Evolutionary conservation across 2,113 vertebrate species (phyloP).

Genomic region (Pteronura brasiliensis): DNA sequence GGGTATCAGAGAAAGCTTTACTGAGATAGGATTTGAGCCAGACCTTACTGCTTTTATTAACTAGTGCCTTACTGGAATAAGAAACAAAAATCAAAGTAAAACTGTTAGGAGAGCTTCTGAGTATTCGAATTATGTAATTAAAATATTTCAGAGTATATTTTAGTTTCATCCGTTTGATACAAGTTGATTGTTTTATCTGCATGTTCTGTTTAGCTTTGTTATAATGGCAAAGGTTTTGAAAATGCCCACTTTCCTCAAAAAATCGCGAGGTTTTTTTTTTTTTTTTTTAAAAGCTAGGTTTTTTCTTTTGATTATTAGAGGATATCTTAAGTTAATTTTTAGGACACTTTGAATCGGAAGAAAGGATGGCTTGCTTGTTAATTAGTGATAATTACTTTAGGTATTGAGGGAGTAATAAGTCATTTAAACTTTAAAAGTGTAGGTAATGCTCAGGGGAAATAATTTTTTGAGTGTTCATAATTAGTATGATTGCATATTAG

Average conservation of each 20-base stretch:
- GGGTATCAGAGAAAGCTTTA: not conserved
- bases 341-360: constrained; percentile 54
- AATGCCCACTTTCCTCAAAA: constrained; percentile 15
- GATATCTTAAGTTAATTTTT: constrained; percentile 56
- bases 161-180: not conserved
- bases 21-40: not conserved
- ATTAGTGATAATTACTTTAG: constrained; percentile 72
- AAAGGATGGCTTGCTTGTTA: constrained; percentile 62
- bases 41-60: not conserved
- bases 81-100: constrained; percentile 19
- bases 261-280: not conserved
- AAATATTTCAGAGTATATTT: not conserved
- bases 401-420: constrained; percentile 67
- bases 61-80: not conserved
- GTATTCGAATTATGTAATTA: constrained; percentile 29
- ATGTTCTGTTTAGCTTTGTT: not conserved
- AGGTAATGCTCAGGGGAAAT: constrained; percentile 67
- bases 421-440: constrained; percentile 65
- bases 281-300: not conserved
- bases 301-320: constrained; percentile 35
- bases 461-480: constrained; percentile 63
- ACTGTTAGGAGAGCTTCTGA: not conserved
- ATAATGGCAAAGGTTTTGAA: constrained; percentile 8
- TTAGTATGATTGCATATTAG: constrained; percentile 52
- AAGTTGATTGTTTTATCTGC: constrained; percentile 7